phyloP scores from a whole-genome alignment of 2,888 invertebrate species.

The Lycocerus yunnanus region DNA sequence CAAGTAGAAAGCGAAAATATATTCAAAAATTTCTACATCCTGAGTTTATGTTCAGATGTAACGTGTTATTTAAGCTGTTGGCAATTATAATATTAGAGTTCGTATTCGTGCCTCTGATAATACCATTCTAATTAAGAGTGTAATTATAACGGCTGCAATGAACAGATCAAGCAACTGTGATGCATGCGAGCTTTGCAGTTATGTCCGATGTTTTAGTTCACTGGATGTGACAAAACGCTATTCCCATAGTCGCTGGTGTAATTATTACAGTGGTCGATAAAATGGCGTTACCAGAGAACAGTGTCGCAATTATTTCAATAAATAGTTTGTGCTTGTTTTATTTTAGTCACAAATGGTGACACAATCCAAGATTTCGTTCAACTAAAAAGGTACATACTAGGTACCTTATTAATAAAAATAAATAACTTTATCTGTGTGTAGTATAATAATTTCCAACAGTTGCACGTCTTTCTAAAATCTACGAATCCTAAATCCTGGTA shows the following conservation, averaged over 20 bases:
- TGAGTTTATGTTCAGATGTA: constrained; percentile 21
- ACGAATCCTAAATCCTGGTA: no score
- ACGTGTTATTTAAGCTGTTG: constrained; percentile 16
- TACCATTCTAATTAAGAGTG: constrained; percentile 44
- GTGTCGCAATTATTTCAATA: constrained; percentile 19
- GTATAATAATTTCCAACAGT: no score
- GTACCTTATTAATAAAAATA: no score
- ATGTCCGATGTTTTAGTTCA: constrained; percentile 30
- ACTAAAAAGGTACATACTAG: not conserved
- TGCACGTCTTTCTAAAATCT: no score
- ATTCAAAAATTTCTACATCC: constrained; percentile 24
- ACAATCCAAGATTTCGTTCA: not conserved
- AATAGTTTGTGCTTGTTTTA: not conserved
- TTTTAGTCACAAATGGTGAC: not conserved
- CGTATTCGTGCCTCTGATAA: constrained; percentile 38
- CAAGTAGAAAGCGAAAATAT: constrained; percentile 22
- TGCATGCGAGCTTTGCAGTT: constrained; percentile 32
- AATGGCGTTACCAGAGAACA: constrained; percentile 25
- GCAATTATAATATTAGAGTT: constrained; percentile 25
- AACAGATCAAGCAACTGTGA: constrained; percentile 35
- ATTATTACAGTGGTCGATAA: constrained; percentile 33
- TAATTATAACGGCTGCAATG: constrained; percentile 43
- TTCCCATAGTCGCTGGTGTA: constrained; percentile 28
- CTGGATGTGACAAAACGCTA: constrained; percentile 32
- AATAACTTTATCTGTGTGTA: no score